Evolutionary conservation across 1,140 invertebrate genomes (phyloP).

Genomic region (Nasonia longicornis): DNA sequence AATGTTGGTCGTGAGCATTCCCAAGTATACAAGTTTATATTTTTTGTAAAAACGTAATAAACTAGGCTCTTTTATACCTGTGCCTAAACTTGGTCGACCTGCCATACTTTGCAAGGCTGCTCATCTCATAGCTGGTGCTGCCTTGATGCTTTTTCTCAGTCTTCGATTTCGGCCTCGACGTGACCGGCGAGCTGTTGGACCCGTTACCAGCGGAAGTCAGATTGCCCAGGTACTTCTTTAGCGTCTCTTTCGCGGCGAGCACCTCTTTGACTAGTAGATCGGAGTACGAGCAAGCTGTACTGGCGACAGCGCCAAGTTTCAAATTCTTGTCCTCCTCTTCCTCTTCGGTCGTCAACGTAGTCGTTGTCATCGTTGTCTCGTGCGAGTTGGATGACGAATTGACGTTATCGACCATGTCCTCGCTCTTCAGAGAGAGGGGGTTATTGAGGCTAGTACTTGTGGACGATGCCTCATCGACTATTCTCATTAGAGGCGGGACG

Average conservation of each 20-base stretch:
- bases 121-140: slow-evolving; percentile 26
- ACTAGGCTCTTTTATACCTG: slow-evolving; percentile 3
- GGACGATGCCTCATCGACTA: slow-evolving; percentile 20
- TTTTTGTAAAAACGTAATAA: no score
- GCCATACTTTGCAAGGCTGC: slow-evolving; percentile 47
- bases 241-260: slow-evolving; percentile 65
- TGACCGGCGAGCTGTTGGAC: slow-evolving; percentile 39
- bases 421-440: background rate
- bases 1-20: background rate
- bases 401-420: background rate
- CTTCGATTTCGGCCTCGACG: slow-evolving; percentile 19
- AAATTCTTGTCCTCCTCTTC: slow-evolving; percentile 25
- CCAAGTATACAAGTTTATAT: no score
- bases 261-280: slow-evolving; percentile 65
- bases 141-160: background rate
- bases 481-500: background rate
- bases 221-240: slow-evolving; percentile 58
- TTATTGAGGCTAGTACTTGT: slow-evolving; percentile 24
- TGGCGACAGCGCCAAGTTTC: background rate
- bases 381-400: slow-evolving; percentile 26
- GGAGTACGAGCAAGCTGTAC: slow-evolving; percentile 49
- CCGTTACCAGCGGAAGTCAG: slow-evolving; percentile 48
- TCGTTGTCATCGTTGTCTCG: background rate
- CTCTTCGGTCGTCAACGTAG: background rate
- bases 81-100: slow-evolving; percentile 24